Base-by-base conservation (phyloP, 2,797 vertebrate species). In the Discoglossus pictus region DNA sequence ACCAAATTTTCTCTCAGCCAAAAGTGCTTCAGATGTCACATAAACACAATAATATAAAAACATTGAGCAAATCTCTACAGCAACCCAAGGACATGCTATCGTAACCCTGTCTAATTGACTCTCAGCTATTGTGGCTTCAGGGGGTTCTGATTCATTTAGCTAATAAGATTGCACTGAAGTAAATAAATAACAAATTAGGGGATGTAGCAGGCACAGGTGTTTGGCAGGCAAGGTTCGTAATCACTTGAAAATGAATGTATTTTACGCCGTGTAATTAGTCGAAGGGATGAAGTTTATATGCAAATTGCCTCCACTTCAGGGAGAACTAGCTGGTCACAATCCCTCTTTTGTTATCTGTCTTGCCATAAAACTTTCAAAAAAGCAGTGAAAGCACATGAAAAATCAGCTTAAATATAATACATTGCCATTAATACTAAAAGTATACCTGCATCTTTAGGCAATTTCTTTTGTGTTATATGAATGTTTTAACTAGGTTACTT, bases 111-210 rank as follows among this genome's bases (percentile, higher is more conserved):
- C 34, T 35, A 87, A 88, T 61, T 79, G 78, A 83, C 76, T 87
- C 79, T 87, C 82, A 90, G 83, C 85, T 90, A 87, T 86, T 83
- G 83, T 83, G 75, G 78, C 72, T 82, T 86, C 86, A 82, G 83
- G 86, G 84, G 83, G 68, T 75, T 76, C 75, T 61, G 78, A 83
- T 79, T 61, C 82, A 76, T 84, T 88, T 86, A 80, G 76, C 86
- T 85, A 86, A 87, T 83, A 88, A 85, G 79, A 88, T 84, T 86
- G 84, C 80, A 90, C 85, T 86, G 83, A 92, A 88, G 84, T 84
- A 82, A 83, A 82, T 86, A 87, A 88, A 88, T 90, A 91, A 86
- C 83, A 86, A 85, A 88, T 91, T 84, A 80, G 75, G 82, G 87
- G 85, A 83, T 87, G 83, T 83, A 69, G 77, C 83, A 85, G 85